A percentile compares a stretch with the other conserved stretches of the same genome.
phyloP scores from a whole-genome alignment of 2,113 vertebrate genomes.

The Penelope pileata region DNA sequence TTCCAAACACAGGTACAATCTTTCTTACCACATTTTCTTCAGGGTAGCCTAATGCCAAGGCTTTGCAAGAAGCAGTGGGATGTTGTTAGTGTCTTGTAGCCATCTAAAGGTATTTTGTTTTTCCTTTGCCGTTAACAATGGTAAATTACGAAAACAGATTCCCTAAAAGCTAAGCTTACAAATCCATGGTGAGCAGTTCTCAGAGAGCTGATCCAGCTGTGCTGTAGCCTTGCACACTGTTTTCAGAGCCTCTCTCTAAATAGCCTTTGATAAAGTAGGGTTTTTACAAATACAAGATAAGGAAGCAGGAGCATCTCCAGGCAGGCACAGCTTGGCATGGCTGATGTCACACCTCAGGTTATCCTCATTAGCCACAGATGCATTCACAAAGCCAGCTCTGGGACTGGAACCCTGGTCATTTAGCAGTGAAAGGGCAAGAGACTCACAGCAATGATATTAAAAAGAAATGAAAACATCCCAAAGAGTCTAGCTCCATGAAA shows the following conservation, averaged over 20 bases:
- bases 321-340: constrained; percentile 15
- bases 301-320: background rate
- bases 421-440: constrained; percentile 32
- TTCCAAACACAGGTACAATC: background rate
- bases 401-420: constrained; percentile 22
- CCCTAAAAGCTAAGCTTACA: background rate
- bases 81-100: background rate
- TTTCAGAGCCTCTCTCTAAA: background rate
- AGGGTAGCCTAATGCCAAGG: background rate
- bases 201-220: constrained; percentile 3
- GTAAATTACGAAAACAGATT: background rate
- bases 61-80: background rate
- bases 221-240: background rate
- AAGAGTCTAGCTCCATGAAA: constrained; percentile 41
- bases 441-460: background rate
- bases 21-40: background rate
- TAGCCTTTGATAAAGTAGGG: background rate
- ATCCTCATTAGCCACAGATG: constrained; percentile 52
- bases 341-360: constrained; percentile 30
- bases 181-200: background rate
- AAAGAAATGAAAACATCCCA: constrained; percentile 43
- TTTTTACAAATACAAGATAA: constrained; percentile 8
- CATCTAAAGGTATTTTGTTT: background rate
- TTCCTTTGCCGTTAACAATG: background rate
- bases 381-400: constrained; percentile 48